A percentile compares a stretch with the other conserved stretches of the same genome.
phyloP scores from a whole-genome alignment of 35 echinoderm and acorn worm species.

The Acanthaster planci region DNA sequence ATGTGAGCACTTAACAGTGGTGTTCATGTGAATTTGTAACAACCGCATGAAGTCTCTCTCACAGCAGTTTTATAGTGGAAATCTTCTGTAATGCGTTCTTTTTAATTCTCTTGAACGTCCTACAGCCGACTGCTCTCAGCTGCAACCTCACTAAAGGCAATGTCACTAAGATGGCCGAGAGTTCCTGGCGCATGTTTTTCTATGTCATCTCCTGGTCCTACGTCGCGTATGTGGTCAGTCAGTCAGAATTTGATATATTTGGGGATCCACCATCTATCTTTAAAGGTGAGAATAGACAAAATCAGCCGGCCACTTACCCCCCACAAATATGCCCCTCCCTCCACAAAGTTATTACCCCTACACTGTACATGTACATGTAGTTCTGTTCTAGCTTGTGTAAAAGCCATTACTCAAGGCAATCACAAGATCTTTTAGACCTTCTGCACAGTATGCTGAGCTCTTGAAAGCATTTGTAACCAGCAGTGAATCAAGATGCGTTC shows the following conservation, averaged over 20 bases:
- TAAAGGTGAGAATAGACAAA: conserved; percentile 64
- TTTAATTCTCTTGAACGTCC: conserved; percentile 41
- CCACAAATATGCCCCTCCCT: neutral
- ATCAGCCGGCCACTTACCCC: neutral
- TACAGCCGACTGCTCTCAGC: conserved; percentile 42
- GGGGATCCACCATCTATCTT: conserved; percentile 78
- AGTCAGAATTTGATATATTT: conserved; percentile 71
- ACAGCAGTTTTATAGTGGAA: too few species aligned
- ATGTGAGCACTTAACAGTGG: too few species aligned
- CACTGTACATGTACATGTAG: too few species aligned
- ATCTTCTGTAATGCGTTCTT: conserved; percentile 5
- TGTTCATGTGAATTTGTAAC: too few species aligned
- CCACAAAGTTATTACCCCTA: too few species aligned
- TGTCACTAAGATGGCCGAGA: conserved; percentile 82
- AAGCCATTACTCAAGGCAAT: too few species aligned
- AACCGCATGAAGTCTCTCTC: too few species aligned
- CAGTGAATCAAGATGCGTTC: too few species aligned
- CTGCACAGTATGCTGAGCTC: too few species aligned
- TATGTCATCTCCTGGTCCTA: conserved; percentile 88
- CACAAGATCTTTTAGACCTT: too few species aligned
- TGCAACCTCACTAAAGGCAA: conserved; percentile 62
- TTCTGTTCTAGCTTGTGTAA: too few species aligned
- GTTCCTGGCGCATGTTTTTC: conserved; percentile 87
- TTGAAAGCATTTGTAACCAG: too few species aligned
- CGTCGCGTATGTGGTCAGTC: conserved; percentile 70